Evolutionary conservation across 1,140 invertebrate species (phyloP), one percentile per base, ranked within the genome.

Genomic region (Listronotus bonariensis): DNA sequence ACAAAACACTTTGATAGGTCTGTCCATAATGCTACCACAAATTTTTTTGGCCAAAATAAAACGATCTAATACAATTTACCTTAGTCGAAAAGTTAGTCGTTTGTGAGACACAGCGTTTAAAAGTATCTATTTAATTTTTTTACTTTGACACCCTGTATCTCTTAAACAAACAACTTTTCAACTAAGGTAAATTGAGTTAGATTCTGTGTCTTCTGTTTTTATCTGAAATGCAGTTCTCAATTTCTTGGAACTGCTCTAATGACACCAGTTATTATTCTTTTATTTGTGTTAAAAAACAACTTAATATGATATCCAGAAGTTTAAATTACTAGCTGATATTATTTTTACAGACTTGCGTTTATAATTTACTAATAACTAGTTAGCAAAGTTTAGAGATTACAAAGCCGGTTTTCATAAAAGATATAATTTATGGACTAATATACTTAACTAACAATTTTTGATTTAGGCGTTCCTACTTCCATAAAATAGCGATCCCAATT

Each of bases 401-500:
- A 6, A 26, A 53, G 60, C 40, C 60, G 49, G 49, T 49, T 46
- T 62, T 64, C 52, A 42, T 38, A 43, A 56, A 56, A 64, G 31
- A 49, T 56, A 64, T 64, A 56, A 64, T 64, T 64, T 64, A 64
- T 56, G 51, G 34, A 63, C 60, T 54, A 45, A 64, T 64, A 64
- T 64, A 64, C 31, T 64, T 55, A 64, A 42, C 61, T 64, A 64
- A 64, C 53, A 59, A 65, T 58, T 58, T 57, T 65, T 58, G 45
- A 58, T 65, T 65, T 65, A 65, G 63, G 63, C 63, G 63, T 51
- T 36, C 54, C 51, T 53, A 43, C 61, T 65, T 53, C 46, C 60
- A 58, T 60, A 63, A 68, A 68, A 64, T 63, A 65, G 56, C 61
- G 67, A 59, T 64, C 55, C 61, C 67, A 63, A 68, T 68, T 68